These are phyloP conservation scores for Apostichopus parvimensis DNA, from an alignment of 35 echinoderm and acorn worm species.

Conservation along the genomic window DNA sequence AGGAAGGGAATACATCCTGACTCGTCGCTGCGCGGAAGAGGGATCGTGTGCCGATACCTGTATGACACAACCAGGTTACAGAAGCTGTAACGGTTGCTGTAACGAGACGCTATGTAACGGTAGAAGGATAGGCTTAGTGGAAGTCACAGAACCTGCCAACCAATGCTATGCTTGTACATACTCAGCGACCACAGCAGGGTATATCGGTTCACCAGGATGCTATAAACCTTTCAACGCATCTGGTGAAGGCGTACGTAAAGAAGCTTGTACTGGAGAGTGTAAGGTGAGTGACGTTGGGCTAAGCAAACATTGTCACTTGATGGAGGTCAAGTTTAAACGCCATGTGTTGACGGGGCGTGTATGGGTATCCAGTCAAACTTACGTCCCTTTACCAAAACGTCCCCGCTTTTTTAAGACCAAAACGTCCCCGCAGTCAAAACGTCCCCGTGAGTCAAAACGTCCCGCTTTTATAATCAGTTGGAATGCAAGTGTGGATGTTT, in stretches of 20 bases:
- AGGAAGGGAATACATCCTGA: background rate
- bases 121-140: background rate
- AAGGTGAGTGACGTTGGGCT: background rate
- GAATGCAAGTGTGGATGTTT: too few species aligned
- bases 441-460: too few species aligned
- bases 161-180: background rate
- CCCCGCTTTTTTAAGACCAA: too few species aligned
- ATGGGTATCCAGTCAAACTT: too few species aligned
- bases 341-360: too few species aligned
- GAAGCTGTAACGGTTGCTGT: background rate
- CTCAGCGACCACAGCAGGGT: background rate
- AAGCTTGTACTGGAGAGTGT: background rate
- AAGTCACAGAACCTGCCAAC: background rate
- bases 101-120: background rate
- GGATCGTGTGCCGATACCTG: background rate
- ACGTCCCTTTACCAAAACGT: too few species aligned
- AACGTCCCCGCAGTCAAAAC: too few species aligned
- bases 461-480: too few species aligned
- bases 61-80: background rate
- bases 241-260: background rate
- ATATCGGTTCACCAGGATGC: background rate
- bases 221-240: background rate
- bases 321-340: too few species aligned
- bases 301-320: too few species aligned
- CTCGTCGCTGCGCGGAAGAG: background rate